Evolutionary conservation across 2,113 vertebrate species (phyloP).

Genomic region (Lepus timidus): DNA sequence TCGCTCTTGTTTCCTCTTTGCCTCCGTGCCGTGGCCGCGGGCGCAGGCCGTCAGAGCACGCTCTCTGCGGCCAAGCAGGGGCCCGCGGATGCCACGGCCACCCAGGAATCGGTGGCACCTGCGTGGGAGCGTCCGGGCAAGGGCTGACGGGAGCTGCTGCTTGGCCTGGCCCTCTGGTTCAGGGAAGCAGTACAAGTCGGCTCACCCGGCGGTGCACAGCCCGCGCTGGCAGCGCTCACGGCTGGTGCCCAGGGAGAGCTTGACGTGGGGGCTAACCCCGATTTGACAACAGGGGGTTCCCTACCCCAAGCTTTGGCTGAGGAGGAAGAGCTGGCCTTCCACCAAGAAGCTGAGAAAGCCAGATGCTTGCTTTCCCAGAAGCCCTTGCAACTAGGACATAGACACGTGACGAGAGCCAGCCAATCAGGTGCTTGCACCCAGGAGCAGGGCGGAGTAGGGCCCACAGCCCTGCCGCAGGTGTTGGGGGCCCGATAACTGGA

Average conservation of each 20-base stretch:
- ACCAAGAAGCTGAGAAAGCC: not conserved
- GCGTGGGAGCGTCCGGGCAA: rapidly evolving
- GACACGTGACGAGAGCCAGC: not conserved
- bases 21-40: not conserved
- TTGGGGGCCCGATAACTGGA: not conserved
- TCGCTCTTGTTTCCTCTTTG: not conserved
- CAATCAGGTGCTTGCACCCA: not conserved
- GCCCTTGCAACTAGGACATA: not conserved
- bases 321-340: not conserved
- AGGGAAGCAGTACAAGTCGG: not conserved
- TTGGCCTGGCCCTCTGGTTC: not conserved
- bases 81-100: not conserved
- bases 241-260: not conserved
- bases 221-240: not conserved
- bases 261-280: rapidly evolving
- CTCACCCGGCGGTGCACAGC: not conserved
- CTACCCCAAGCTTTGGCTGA: not conserved
- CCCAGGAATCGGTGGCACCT: not conserved
- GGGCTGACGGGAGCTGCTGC: not conserved
- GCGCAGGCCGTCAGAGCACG: not conserved
- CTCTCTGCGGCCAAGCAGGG: not conserved
- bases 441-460: rapidly evolving
- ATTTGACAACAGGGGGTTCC: not conserved
- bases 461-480: rapidly evolving
- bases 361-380: not conserved